Evolutionary conservation across 1,140 invertebrate species (phyloP), one percentile per base, ranked within the genome.

Genomic region (Paramacrobiotus metropolitanus): DNA sequence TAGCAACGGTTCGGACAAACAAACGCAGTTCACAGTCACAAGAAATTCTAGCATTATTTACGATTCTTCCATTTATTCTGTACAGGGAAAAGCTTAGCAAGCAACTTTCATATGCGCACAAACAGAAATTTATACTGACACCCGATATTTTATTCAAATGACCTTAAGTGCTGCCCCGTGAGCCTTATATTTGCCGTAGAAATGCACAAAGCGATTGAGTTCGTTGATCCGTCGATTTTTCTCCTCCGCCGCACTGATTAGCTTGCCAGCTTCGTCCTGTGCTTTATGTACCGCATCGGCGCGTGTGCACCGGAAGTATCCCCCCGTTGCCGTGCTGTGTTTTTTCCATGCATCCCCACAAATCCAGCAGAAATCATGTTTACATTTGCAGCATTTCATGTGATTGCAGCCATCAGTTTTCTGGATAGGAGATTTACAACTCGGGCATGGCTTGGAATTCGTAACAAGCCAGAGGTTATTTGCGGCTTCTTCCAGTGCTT

Each of bases 371-470:
- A 83, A 84, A 66, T 84, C 82, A 72, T 79, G 79, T 74, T 83
- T 83, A 69, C 83, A 84, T 79, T 83, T 83, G 21, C 79, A 81
- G 70, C 83, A 84, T 66, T 83, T 82, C 79, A 84, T 83, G 66
- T 84, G 83, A 70, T 84, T 84, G 69, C 83, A 84, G 0, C 83
- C 83, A 71, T 84, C 83, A 69, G 83, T 83, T 67, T 84, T 84
- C 71, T 84, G 82, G 64, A 84, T 84, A 3, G 82, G 82, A 63
- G 79, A 80, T 65, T 81, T 79, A 69, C 83, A 84, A 68, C 82
- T 82, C 18, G 80, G 80, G 71, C 82, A 84, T 9, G 81, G 79
- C 70, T 84, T 84, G 9, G 81, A 83, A 71, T 84, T 82, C 1
- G 81, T 82, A 2, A 83, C 80, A 30, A 84, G 69, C 82, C 82